Base-by-base conservation (phyloP, 2,888 invertebrate genomes). In the Liodrosophila aerea region DNA sequence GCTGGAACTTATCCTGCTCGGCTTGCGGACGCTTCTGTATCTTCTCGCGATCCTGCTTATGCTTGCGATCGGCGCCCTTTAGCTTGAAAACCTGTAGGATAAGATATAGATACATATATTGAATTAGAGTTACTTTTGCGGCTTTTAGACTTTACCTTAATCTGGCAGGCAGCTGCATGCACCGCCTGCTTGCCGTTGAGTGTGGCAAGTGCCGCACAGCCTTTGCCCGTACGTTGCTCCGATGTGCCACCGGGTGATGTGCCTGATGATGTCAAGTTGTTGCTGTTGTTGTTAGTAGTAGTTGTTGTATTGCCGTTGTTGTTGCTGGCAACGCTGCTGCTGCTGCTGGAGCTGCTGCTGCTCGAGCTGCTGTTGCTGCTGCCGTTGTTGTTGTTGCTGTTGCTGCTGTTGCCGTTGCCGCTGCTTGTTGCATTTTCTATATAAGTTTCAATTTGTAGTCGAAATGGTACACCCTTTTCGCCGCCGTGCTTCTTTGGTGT, bases 401-500 rank as follows among this genome's bases (percentile, higher is more conserved):
- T 50, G 58, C 18, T 52, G 57, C 18, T 52, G 57, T 39, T 76
- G 50, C 50, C 73, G 22, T 22, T 22, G 22, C 22, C 22, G 22
- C 22, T 67, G 44, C 44, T 53, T 60, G 4, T 62, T 52, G 69
- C 41, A 69, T 83, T 89, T 57, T 90, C 90, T 74, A 90, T 86
- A 77, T 88, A 95, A 0, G 98, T 98, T 91, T 98, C 98, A 72
- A 98, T 95, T 91, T 98, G 97, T 68, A 98, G 94, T 43, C 98
- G 93, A 91, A 98, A 98, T 0, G 98, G 98, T 0, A 98, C 98
- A 0, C 98, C 98, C 88, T 98, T 98, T 90, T 98, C 98, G 1
- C 98, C 98, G 43, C 98, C 98, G 90, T 98, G 98, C 87, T 98
- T 98, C 89, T 98, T 98, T 0, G 97, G 96, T 0, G 98, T 98